phyloP scores from a whole-genome alignment of 2,113 vertebrate species.

The Cynocephalus volans region DNA sequence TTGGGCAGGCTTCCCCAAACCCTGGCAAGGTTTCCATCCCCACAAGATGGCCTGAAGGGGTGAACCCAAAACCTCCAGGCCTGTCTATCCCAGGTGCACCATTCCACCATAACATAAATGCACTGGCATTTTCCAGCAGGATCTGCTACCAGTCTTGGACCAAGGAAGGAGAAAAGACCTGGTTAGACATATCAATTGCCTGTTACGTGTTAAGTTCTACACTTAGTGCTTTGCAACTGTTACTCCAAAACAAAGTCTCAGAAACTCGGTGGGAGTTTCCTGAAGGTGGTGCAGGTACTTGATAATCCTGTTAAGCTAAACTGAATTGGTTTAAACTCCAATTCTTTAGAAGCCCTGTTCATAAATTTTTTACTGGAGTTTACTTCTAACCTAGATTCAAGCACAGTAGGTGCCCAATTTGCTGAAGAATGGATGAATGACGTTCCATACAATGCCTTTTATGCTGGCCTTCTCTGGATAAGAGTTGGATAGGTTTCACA shows the following conservation, averaged over 20 bases:
- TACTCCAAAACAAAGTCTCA: background rate
- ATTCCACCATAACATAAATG: background rate
- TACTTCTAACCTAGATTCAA: background rate
- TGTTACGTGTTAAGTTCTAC: background rate
- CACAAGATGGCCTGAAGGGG: constrained; percentile 64
- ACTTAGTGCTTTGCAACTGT: background rate
- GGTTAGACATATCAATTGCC: background rate
- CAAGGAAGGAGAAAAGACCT: background rate
- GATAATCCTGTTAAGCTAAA: background rate
- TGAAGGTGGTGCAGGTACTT: background rate
- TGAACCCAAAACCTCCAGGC: background rate
- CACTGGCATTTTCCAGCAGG: background rate
- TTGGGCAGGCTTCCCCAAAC: background rate
- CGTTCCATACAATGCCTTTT: background rate
- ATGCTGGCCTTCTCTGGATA: background rate
- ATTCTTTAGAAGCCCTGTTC: background rate
- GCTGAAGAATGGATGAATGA: background rate
- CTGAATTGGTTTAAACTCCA: background rate
- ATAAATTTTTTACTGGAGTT: background rate
- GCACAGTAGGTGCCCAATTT: background rate
- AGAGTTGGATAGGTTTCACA: background rate
- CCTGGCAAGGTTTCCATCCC: constrained; percentile 57
- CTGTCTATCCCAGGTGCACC: background rate
- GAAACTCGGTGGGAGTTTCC: background rate
- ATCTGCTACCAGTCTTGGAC: background rate